phyloP scores from a whole-genome alignment of 1,140 invertebrate genomes.

The Anagrus nilaparvatae region DNA sequence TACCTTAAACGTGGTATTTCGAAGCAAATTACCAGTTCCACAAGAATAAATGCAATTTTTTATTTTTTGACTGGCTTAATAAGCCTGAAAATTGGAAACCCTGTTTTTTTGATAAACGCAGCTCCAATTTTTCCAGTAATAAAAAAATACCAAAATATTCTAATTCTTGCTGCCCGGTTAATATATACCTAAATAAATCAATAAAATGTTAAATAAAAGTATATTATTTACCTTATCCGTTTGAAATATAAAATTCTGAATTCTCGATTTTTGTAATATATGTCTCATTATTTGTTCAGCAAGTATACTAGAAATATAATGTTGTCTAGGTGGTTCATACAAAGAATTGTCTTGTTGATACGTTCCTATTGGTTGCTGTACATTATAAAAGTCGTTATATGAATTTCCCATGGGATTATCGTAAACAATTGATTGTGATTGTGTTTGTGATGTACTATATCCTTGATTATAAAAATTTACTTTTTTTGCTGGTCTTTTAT shows the following conservation, averaged over 20 bases:
- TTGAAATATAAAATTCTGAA: constrained; percentile 15
- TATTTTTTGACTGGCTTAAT: too few species aligned
- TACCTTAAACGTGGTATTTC: too few species aligned
- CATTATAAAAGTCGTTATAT: constrained; percentile 25
- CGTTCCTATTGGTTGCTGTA: constrained; percentile 19
- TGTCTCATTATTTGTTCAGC: constrained; percentile 26
- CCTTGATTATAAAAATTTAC: too few species aligned
- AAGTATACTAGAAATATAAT: constrained; percentile 20
- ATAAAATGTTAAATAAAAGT: constrained; percentile 1
- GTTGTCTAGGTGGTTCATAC: constrained; percentile 23
- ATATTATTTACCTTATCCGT: not conserved
- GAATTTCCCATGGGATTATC: constrained; percentile 26
- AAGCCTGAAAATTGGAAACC: too few species aligned
- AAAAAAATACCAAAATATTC: too few species aligned
- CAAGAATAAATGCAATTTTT: too few species aligned
- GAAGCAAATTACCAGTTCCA: too few species aligned
- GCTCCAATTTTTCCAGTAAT: too few species aligned
- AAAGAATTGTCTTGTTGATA: constrained; percentile 32
- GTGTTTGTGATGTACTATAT: constrained; percentile 20
- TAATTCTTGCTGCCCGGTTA: too few species aligned
- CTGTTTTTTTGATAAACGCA: too few species aligned
- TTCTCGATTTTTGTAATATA: constrained; percentile 23
- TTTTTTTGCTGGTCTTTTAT: too few species aligned
- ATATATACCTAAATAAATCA: too few species aligned
- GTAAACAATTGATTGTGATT: constrained; percentile 28